These are phyloP conservation scores for Daktulosphaira vitifoliae DNA, from an alignment of 1,140 invertebrate species.

Conservation along the genomic window DNA sequence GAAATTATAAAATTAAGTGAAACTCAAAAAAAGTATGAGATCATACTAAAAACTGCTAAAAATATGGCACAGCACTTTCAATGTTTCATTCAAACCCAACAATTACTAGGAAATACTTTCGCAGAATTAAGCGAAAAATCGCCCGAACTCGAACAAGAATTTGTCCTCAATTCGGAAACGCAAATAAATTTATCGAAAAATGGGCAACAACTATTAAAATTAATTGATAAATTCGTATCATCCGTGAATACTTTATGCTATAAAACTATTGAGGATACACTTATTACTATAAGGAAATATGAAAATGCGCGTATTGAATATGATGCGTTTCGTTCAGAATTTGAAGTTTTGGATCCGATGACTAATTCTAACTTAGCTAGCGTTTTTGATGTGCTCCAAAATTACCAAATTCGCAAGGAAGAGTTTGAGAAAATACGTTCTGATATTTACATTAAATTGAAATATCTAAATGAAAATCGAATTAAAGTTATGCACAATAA, in stretches of 20 bases:
- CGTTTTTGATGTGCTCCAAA: conserved; percentile 68
- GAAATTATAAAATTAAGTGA: conserved; percentile 85
- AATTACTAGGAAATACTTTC: conserved; percentile 76
- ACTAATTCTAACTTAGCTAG: conserved; percentile 49
- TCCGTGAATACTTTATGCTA: conserved; percentile 90
- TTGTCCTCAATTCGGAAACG: conserved; percentile 90
- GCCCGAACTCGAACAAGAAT: conserved; percentile 88
- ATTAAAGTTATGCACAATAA: too few relatives aligned
- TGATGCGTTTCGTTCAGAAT: conserved; percentile 88
- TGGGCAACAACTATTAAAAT: conserved; percentile 80
- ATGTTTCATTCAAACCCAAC: conserved; percentile 74
- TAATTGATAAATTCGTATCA: conserved; percentile 91
- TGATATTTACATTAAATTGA: too few relatives aligned
- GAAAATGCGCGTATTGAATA: conserved; percentile 89
- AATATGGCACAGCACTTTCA: conserved; percentile 80
- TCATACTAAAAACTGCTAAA: conserved; percentile 73
- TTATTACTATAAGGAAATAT: conserved; percentile 85
- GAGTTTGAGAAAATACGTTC: conserved; percentile 91
- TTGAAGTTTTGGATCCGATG: conserved; percentile 62
- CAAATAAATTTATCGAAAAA: conserved; percentile 88
- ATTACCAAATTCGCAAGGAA: conserved; percentile 74
- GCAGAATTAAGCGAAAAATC: conserved; percentile 87
- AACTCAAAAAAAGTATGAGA: conserved; percentile 84
- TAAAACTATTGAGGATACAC: conserved; percentile 93
- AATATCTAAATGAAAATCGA: too few relatives aligned